These are phyloP conservation scores for Neotoxoptera formosana DNA, from an alignment of 1,140 invertebrate genomes.

Conservation along the genomic window DNA sequence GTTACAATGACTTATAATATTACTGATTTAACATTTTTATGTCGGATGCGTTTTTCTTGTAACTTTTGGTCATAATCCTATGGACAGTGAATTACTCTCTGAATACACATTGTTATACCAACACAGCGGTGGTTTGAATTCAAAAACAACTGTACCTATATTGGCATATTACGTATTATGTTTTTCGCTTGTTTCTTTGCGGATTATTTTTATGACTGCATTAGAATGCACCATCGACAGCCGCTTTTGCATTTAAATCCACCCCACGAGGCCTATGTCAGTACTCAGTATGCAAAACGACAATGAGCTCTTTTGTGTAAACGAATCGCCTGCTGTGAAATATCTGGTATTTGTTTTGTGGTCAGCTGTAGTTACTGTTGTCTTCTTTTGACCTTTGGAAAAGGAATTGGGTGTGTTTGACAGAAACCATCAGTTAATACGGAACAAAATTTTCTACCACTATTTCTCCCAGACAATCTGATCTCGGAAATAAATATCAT, in stretches of 20 bases:
- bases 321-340: constrained; percentile 21
- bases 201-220: not conserved
- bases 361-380: constrained; percentile 8
- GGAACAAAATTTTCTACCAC: not conserved
- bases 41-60: not conserved
- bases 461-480: too few relatives aligned
- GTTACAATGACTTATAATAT: not conserved
- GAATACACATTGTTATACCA: not conserved
- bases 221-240: not conserved
- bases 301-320: not conserved
- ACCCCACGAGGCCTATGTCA: not conserved
- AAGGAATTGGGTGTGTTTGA: constrained; percentile 24
- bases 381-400: constrained; percentile 27
- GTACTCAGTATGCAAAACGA: not conserved
- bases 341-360: constrained; percentile 41
- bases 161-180: not conserved
- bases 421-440: constrained; percentile 35
- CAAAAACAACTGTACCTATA: not conserved
- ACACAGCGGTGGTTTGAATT: not conserved
- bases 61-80: not conserved
- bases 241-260: not conserved
- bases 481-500: constrained; percentile 17
- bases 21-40: not conserved
- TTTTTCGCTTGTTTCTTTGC: not conserved
- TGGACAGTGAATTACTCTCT: not conserved